A percentile compares a stretch with the other conserved stretches of the same genome.
phyloP scores from a whole-genome alignment of 2,888 invertebrate genomes.

The Orchestes rusci region DNA sequence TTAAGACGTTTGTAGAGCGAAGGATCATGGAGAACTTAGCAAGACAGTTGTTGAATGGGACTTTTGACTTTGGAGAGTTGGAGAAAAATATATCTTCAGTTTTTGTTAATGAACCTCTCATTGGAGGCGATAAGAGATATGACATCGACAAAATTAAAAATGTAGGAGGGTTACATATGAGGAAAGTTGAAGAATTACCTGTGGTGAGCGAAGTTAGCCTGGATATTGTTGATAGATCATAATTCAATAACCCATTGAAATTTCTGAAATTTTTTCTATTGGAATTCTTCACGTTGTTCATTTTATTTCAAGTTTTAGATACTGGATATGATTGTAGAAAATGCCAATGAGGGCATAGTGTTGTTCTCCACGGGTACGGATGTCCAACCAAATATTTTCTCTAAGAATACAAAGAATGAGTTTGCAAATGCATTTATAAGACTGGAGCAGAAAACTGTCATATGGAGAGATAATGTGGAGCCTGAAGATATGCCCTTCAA shows the following conservation, averaged over 20 bases:
- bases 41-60: conserved; percentile 28
- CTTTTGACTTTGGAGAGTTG: conserved; percentile 29
- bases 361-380: conserved; percentile 41
- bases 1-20: conserved; percentile 16
- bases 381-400: conserved; percentile 34
- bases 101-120: conserved; percentile 34
- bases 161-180: conserved; percentile 38
- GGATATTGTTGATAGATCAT: too few species aligned
- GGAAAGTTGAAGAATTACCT: conserved; percentile 31
- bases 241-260: too few species aligned
- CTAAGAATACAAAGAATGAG: conserved; percentile 27
- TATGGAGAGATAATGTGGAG: conserved; percentile 42
- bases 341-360: conserved; percentile 38
- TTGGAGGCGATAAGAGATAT: conserved; percentile 33
- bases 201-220: conserved; percentile 30
- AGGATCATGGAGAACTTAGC: conserved; percentile 25
- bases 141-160: conserved; percentile 40
- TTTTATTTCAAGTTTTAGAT: too few species aligned
- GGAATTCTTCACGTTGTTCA: too few species aligned
- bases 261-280: too few species aligned
- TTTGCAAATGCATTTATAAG: conserved; percentile 37
- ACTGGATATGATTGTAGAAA: conserved; percentile 35
- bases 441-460: conserved; percentile 37
- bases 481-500: conserved; percentile 23
- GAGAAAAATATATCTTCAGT: conserved; percentile 32